Conservation (phyloP, 2,113 vertebrate species). For the Arenaria interpres region DNA sequence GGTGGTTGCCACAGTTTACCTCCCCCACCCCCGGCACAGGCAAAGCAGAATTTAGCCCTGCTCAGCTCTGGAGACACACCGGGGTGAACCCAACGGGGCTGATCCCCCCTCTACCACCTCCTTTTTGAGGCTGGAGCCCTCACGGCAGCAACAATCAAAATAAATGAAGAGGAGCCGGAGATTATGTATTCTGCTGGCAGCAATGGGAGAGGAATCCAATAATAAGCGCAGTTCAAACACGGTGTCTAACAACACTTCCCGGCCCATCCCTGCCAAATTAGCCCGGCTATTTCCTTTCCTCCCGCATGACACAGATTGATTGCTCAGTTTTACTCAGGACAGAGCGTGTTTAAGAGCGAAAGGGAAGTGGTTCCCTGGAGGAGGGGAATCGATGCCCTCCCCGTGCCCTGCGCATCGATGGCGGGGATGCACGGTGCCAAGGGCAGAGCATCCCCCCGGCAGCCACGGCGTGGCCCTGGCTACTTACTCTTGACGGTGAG, state of each 20-base stretch:
- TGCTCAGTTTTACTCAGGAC: slow-evolving; percentile 71
- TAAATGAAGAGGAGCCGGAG: background rate
- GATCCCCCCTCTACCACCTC: background rate
- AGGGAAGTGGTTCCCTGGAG: slow-evolving; percentile 55
- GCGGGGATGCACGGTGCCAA: fast-evolving
- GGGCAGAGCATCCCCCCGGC: background rate
- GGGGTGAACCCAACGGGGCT: fast-evolving
- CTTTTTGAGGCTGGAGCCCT: background rate
- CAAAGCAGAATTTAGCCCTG: background rate
- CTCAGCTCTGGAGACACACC: background rate
- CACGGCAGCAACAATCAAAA: background rate
- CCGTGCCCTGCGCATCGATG: background rate
- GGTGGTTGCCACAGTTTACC: fast-evolving
- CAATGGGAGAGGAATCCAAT: slow-evolving; percentile 26
- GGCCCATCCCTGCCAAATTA: slow-evolving; percentile 26
- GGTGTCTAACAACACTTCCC: slow-evolving; percentile 13
- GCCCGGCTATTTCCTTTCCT: slow-evolving; percentile 40
- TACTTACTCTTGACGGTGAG: slow-evolving; percentile 97
- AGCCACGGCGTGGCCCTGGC: fast-evolving
- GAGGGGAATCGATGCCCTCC: slow-evolving; percentile 37
- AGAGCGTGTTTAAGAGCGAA: slow-evolving; percentile 69
- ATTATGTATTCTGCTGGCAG: background rate
- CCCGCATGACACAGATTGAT: slow-evolving; percentile 64
- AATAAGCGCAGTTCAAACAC: background rate
- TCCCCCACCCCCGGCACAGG: no score